Evolutionary conservation across 2,113 vertebrate species (phyloP).

Genomic region (Anser cygnoides): DNA sequence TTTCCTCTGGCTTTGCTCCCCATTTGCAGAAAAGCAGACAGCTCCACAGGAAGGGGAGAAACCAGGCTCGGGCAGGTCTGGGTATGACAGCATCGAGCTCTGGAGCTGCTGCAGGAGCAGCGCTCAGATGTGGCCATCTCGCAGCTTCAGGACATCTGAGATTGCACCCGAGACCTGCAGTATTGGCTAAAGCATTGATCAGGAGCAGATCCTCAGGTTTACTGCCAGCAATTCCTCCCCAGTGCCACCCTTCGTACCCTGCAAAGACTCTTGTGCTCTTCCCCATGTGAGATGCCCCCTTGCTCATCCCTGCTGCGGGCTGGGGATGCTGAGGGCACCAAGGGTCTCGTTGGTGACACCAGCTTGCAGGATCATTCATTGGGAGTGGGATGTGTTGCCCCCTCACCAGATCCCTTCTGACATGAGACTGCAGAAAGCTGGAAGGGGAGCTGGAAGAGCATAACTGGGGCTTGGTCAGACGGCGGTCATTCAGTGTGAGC

Average conservation of each 20-base stretch:
- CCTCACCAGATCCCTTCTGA: background rate
- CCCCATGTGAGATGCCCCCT: background rate
- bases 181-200: background rate
- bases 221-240: background rate
- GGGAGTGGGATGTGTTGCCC: no score
- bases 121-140: background rate
- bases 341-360: background rate
- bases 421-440: background rate
- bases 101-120: background rate
- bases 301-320: background rate
- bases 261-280: background rate
- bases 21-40: background rate
- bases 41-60: background rate
- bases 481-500: background rate
- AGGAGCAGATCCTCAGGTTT: background rate
- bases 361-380: background rate
- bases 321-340: background rate
- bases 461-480: accelerated
- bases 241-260: accelerated
- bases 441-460: background rate
- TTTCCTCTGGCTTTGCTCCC: background rate
- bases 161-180: background rate
- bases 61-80: background rate
- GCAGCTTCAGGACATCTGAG: background rate
- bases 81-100: accelerated